phyloP scores from a whole-genome alignment of 2,113 vertebrate species.

The Haliaeetus leucogaster region DNA sequence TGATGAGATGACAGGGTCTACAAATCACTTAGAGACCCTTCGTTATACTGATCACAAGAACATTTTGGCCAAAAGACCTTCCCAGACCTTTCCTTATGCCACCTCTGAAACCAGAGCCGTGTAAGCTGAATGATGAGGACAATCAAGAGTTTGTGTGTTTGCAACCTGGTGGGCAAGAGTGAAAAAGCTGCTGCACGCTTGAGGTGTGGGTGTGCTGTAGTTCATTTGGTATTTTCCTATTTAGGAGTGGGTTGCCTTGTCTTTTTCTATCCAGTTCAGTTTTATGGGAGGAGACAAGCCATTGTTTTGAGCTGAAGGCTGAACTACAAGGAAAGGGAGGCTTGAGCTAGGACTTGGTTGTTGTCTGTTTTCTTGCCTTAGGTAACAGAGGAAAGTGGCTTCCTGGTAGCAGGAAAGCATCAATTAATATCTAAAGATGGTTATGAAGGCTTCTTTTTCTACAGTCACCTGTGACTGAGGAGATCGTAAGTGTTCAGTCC shows the following conservation, averaged over 20 bases:
- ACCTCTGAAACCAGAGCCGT: background rate
- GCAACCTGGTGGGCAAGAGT: background rate
- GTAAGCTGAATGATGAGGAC: background rate
- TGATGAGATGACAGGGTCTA: background rate
- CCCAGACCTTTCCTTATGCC: background rate
- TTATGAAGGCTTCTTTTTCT: background rate
- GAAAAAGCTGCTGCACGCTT: background rate
- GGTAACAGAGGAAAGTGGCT: background rate
- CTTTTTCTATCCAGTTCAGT: background rate
- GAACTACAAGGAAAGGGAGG: background rate
- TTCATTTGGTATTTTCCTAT: background rate
- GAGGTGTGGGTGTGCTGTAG: background rate
- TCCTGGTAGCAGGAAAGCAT: background rate
- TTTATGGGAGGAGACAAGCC: background rate
- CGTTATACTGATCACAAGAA: background rate
- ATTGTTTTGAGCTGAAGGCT: background rate
- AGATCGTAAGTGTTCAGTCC: background rate
- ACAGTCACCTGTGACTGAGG: background rate
- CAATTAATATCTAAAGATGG: background rate
- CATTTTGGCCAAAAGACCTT: background rate
- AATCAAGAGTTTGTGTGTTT: background rate
- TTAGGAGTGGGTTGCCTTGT: background rate
- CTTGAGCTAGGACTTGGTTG: background rate
- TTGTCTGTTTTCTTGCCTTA: background rate
- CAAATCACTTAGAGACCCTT: accelerated